A percentile compares a stretch with the other conserved stretches of the same genome.
Evolutionary conservation across 35 echinoderm and acorn worm genomes (phyloP).

Genomic region (Lytechinus variegatus): DNA sequence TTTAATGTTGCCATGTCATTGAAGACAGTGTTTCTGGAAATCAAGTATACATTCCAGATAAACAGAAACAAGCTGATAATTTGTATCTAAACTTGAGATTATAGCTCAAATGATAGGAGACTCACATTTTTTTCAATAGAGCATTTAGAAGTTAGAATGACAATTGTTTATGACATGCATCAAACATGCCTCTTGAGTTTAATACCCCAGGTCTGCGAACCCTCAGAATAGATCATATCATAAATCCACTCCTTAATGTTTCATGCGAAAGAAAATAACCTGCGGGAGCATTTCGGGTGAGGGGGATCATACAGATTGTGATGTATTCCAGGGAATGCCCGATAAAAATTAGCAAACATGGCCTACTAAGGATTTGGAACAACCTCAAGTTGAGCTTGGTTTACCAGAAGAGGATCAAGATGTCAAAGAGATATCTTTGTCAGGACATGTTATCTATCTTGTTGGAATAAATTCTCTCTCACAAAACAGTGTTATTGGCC

Average conservation of each 20-base stretch:
- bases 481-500: neutral
- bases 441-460: neutral
- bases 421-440: neutral
- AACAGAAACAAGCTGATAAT: neutral
- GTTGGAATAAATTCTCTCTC: neutral
- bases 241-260: neutral
- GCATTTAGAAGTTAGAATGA: neutral
- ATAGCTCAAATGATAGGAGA: neutral
- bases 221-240: neutral
- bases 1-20: neutral
- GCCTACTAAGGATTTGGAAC: neutral
- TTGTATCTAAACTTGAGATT: slow-evolving; percentile 4
- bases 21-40: neutral
- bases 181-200: neutral
- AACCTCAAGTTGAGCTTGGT: neutral
- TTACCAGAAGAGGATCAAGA: neutral
- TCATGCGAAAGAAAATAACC: neutral
- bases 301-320: neutral
- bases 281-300: neutral
- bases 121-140: neutral
- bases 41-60: neutral
- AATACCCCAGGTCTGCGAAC: neutral
- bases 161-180: neutral
- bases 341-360: slow-evolving; percentile 1
- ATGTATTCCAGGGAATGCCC: neutral